Conservation (phyloP, 2,888 invertebrate genomes). For the Meganola albula region DNA sequence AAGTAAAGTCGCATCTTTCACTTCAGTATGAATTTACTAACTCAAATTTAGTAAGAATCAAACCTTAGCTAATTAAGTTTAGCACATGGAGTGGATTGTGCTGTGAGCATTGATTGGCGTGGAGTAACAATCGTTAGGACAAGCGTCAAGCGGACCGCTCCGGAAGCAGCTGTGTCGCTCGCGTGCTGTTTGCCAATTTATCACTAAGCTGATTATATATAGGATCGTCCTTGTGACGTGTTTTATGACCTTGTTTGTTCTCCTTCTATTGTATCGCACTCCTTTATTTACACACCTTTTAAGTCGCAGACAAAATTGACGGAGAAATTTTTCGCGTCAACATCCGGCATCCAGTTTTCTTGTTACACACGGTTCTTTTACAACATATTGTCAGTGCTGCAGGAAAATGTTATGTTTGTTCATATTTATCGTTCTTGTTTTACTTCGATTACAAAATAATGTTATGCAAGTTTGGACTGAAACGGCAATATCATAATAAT, state of each 20-base stretch:
- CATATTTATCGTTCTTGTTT: not conserved
- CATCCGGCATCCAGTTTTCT: constrained; percentile 21
- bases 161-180: constrained; percentile 73
- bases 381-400: constrained; percentile 14
- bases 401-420: too few relatives aligned
- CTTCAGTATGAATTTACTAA: too few relatives aligned
- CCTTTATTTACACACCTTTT: constrained; percentile 62
- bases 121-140: constrained; percentile 14
- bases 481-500: too few relatives aligned
- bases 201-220: constrained; percentile 77
- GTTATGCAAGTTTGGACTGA: too few relatives aligned
- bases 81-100: too few relatives aligned
- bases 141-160: constrained; percentile 25
- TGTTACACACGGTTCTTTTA: constrained; percentile 16
- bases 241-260: constrained; percentile 71
- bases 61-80: too few relatives aligned
- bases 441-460: too few relatives aligned
- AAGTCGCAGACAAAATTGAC: constrained; percentile 39
- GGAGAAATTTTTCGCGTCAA: constrained; percentile 29
- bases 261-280: constrained; percentile 57
- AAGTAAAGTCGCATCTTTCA: too few relatives aligned
- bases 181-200: constrained; percentile 77
- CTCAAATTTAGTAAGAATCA: too few relatives aligned
- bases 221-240: constrained; percentile 69
- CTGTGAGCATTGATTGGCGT: constrained; percentile 19